Evolutionary conservation across 2,888 invertebrate genomes (phyloP), one percentile per base, ranked within the genome.

Genomic region (Operophtera brumata): DNA sequence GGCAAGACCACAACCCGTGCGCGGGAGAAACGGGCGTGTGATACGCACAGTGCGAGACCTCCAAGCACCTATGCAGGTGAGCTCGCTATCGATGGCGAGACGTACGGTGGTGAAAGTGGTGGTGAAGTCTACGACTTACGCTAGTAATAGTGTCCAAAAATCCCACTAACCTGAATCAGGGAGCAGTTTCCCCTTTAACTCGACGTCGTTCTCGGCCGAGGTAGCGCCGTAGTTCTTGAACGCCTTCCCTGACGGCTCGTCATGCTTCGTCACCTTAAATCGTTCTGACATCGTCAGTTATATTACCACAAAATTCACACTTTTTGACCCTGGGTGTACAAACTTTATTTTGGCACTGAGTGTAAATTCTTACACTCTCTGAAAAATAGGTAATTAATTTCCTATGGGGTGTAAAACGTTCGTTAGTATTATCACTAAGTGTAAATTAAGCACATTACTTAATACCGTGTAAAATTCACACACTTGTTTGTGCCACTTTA

Each of bases 161-260:
- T 9, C 9, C 30, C 8, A 64, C 84, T 75, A 48, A 89, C 90
- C 89, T 88, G 89, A 76, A 54, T 86, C 84, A 9, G 80, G 73
- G 43, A 89, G 84, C 48, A 90, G 73, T 57, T 89, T 90, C 34
- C 87, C 90, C 61, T 88, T 90, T 49, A 83, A 65, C 64, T 89
- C 90, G 1, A 85, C 77, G 61, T 89, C 90, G 55, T 71, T 79
- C 52, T 90, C 90, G 1, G 90, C 91, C 11, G 89, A 90, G 42
- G 92, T 92, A n/a, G 92, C 92, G 51, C 92, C 92, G 72, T 92
- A 91, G 75, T 91, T 92, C 78, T 90, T 91, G 62, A 82, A 92
- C 42, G 85, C 82, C 64, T 91, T 90, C 57, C 83, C 87, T 50
- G 89, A 82, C 34, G 90, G 88, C 66, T 92, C 92, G 64, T 92